These are phyloP conservation scores for Penaeus indicus DNA, from an alignment of 1,140 invertebrate species.

Conservation along the genomic window DNA sequence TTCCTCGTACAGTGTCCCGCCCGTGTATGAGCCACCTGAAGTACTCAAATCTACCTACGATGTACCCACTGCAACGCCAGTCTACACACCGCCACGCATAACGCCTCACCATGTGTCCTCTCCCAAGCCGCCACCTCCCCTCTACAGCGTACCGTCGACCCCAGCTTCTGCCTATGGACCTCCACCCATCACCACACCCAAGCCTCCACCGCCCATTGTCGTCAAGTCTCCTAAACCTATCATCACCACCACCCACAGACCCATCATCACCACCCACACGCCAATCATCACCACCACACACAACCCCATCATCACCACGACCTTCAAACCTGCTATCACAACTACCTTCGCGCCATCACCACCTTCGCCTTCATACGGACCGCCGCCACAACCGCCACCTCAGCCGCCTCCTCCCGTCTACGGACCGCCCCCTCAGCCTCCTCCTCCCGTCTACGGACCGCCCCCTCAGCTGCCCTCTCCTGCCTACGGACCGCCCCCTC, in stretches of 20 bases:
- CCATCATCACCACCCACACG: background rate
- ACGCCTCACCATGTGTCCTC: background rate
- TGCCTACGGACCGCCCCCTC: background rate
- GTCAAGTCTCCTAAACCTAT: background rate
- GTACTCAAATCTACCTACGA: too few species aligned
- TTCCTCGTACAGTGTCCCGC: background rate
- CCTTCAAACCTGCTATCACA: background rate
- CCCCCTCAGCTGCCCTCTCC: background rate
- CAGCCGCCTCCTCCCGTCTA: background rate
- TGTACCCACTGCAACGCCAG: too few species aligned
- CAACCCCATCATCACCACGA: background rate
- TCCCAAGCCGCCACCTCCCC: background rate
- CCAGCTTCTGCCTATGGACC: background rate
- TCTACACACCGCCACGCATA: too few species aligned
- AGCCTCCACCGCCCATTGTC: too few species aligned
- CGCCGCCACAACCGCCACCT: background rate
- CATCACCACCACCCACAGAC: background rate
- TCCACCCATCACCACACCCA: background rate
- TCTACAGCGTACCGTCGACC: constrained; percentile 8
- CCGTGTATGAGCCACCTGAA: background rate
- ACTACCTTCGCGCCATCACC: background rate
- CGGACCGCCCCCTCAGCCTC: constrained; percentile 37
- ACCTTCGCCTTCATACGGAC: background rate
- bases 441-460: background rate
- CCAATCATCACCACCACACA: background rate